Base-by-base conservation (phyloP, 2,797 vertebrate genomes). In the Darevskia nairensis region DNA sequence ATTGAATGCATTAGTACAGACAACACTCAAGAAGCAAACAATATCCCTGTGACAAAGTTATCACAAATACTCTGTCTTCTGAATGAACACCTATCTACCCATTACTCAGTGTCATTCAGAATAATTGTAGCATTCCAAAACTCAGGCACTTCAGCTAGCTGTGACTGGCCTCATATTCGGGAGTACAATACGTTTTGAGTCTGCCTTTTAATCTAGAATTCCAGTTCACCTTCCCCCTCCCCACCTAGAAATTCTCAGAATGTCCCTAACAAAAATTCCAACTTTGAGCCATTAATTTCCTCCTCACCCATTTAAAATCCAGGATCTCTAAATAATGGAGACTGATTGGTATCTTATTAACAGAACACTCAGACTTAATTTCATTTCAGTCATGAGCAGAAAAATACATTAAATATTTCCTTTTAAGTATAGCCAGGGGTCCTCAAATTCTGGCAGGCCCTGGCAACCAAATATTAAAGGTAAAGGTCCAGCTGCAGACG, bases 111-210 rank as follows among this genome's bases (percentile, higher is more conserved):
- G n/a, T 41, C 71, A 50, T 88, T 83, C 85, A n/a, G 11, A 4
- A 3, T 89, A 89, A 81, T 39, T 79, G 82, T 5, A 80, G 17
- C 76, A 50, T 76, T 50, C 13, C 21, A 41, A 55, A 76, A 83
- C 41, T 81, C n/a, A 59, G 59, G 3, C 27, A 74, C 1, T 35
- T 41, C 78, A 64, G 83, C 8, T 68, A 86, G 15, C 21, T 50
- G 35, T 82, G 19, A 83, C 41, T 46, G 66, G 68, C 50, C 39
- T 46, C 66, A 46, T 27, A 9, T 46, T 71, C 66, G 32, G 79
- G 32, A 80, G n/a, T 80, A 9, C 23, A 81, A 6, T 19, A 81
- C 13, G 64, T 29, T 83, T 82, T 71, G n/a, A 35, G 32, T 21
- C 35, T 74, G n/a, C 3, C 27, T 32, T 3, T 72, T 82, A 41